Conservation (phyloP, 2,797 vertebrate species). For the Pyrocephalus nanus region DNA sequence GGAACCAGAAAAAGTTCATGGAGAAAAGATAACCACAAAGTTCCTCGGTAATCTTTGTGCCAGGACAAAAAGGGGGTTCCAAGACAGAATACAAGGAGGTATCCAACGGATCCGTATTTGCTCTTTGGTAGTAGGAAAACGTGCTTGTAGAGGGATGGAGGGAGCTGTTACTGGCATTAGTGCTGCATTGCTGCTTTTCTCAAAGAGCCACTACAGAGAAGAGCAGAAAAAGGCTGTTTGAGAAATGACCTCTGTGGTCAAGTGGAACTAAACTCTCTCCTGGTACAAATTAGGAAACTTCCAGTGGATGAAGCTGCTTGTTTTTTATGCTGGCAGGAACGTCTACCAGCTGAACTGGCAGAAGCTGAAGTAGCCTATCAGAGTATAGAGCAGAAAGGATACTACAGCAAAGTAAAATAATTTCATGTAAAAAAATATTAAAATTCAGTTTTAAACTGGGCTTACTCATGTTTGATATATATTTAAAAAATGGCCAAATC, state of each 20-base stretch:
- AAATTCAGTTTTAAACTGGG: neutral
- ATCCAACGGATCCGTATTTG: neutral
- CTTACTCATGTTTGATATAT: neutral
- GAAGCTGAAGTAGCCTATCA: neutral
- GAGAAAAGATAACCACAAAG: neutral
- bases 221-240: neutral
- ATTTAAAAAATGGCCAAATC: neutral
- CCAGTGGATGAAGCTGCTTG: neutral
- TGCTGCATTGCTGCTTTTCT: neutral
- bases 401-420: neutral
- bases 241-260: neutral
- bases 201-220: neutral
- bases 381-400: neutral
- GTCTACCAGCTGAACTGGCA: rapidly evolving
- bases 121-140: neutral
- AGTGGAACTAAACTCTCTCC: neutral
- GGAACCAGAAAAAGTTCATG: neutral
- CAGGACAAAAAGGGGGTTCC: neutral
- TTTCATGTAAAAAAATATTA: neutral
- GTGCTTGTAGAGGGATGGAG: rapidly evolving
- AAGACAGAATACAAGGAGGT: neutral
- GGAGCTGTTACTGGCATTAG: neutral
- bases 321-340: neutral
- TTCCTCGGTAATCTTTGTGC: neutral
- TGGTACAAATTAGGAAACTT: neutral